These are phyloP conservation scores for Saguinus imperator DNA, from an alignment of 2,113 vertebrate genomes.

Conservation along the genomic window DNA sequence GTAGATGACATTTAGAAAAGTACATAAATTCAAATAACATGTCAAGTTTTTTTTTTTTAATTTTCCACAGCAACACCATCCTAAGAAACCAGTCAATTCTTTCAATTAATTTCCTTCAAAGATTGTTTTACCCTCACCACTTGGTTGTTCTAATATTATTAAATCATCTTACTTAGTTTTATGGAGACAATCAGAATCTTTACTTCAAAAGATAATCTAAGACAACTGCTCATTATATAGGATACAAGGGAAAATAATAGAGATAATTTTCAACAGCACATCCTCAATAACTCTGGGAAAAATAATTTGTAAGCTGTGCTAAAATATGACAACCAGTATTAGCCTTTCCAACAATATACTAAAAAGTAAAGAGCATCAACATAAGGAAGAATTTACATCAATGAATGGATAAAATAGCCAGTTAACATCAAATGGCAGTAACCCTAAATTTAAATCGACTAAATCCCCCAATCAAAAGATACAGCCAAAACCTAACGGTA, in stretches of 20 bases:
- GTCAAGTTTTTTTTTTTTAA: neutral
- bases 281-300: neutral
- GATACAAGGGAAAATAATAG: neutral
- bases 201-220: slow-evolving; percentile 16
- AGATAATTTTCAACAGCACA: neutral
- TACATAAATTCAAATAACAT: neutral
- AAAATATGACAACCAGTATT: neutral
- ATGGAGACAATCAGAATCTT: neutral
- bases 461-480: no score
- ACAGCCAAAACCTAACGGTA: no score
- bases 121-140: neutral
- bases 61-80: no score
- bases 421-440: no score
- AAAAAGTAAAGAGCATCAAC: no score
- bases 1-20: neutral
- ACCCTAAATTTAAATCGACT: no score
- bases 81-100: neutral
- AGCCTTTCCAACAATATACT: no score
- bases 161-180: slow-evolving; percentile 23
- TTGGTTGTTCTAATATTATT: neutral
- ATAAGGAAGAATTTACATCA: no score
- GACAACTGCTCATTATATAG: neutral
- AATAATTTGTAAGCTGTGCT: neutral
- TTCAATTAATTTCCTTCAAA: neutral
- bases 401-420: no score